phyloP scores from a whole-genome alignment of 2,113 vertebrate species.

The Charadrius vociferus region DNA sequence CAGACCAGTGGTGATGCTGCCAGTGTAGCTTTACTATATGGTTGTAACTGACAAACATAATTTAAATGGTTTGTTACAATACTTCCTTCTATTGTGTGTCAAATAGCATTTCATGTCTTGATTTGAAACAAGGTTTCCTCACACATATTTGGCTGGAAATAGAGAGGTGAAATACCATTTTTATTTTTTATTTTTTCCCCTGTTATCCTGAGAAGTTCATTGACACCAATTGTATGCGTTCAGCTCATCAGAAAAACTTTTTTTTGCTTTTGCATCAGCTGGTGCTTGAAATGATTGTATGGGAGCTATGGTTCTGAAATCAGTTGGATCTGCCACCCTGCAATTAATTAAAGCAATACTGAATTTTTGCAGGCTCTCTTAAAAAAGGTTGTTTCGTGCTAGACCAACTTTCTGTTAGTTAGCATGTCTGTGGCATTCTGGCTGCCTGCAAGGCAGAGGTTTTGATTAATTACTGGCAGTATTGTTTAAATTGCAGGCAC shows the following conservation, averaged over 20 bases:
- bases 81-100: neutral
- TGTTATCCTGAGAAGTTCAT: neutral
- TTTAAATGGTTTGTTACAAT: neutral
- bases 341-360: neutral
- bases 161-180: neutral
- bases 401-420: neutral
- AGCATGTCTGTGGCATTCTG: neutral
- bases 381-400: neutral
- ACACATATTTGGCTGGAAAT: neutral
- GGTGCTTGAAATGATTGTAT: neutral
- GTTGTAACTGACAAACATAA: neutral
- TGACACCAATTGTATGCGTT: neutral
- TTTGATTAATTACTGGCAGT: neutral
- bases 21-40: neutral
- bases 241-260: neutral
- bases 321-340: neutral
- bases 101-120: neutral
- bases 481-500: neutral
- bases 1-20: neutral
- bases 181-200: no score
- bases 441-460: neutral
- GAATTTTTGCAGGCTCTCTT: neutral
- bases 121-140: neutral
- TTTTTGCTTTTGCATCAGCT: neutral
- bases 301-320: neutral